Evolutionary conservation across 2,113 vertebrate genomes (phyloP).

Genomic region (Calyptommatus sinebrachiatus): DNA sequence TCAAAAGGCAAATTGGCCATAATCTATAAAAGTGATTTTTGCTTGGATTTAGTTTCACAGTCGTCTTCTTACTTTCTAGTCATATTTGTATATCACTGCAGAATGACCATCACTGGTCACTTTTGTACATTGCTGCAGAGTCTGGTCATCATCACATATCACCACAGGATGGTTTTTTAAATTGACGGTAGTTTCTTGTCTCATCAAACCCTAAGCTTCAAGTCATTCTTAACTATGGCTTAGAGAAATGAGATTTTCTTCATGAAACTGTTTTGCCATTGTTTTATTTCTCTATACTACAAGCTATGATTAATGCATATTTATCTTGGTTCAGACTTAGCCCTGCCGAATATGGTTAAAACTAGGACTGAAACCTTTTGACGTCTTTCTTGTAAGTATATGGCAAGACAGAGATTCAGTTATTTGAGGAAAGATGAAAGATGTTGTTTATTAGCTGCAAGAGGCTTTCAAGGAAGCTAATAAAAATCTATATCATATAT

Average conservation of each 20-base stretch:
- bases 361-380: no score
- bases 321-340: no score
- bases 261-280: neutral
- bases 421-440: no score
- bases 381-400: no score
- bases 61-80: neutral
- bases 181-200: neutral
- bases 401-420: no score
- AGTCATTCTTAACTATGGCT: neutral
- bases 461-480: no score
- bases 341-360: no score
- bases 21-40: neutral
- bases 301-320: neutral
- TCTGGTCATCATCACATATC: no score
- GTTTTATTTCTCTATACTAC: neutral
- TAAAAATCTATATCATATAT: no score
- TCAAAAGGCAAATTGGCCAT: neutral
- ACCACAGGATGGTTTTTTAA: neutral
- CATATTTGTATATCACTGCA: neutral
- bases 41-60: neutral
- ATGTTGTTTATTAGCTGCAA: no score
- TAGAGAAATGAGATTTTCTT: no score
- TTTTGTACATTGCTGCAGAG: no score
- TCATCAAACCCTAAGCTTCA: neutral
- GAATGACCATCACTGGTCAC: neutral